phyloP scores from a whole-genome alignment of 2,113 vertebrate species.

The Nothocercus julius region DNA sequence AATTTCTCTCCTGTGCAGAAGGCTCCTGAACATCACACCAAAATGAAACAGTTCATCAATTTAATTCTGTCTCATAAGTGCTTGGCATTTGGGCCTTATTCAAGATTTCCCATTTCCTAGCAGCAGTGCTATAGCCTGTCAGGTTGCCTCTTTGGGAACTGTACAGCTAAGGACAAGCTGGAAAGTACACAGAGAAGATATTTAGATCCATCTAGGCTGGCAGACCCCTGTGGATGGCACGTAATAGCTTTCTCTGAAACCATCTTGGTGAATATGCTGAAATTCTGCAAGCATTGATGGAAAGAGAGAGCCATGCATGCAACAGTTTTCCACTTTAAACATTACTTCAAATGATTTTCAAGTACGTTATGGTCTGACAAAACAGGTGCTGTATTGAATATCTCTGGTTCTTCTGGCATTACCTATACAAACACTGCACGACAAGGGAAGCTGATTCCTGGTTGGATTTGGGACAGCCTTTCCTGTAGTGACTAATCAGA shows the following conservation, averaged over 20 bases:
- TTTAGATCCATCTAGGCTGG: not conserved
- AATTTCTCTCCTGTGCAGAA: not conserved
- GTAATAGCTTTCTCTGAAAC: not conserved
- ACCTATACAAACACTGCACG: not conserved
- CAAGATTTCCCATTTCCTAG: not conserved
- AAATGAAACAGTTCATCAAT: not conserved
- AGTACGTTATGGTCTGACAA: not conserved
- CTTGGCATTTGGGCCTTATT: not conserved
- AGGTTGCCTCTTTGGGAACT: not conserved
- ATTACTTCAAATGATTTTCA: not conserved
- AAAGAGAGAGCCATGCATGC: not conserved
- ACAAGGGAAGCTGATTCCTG: not conserved
- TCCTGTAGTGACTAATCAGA: not conserved
- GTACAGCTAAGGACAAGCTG: accelerated
- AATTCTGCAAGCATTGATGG: not conserved
- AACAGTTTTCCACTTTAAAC: not conserved
- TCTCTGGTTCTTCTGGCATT: not conserved
- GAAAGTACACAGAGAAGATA: not conserved
- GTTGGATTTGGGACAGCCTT: not conserved
- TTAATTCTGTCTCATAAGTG: not conserved
- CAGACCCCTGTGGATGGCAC: not conserved
- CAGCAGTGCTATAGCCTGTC: not conserved
- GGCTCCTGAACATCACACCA: not conserved
- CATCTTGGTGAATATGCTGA: not conserved
- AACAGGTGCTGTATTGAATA: not conserved